Evolutionary conservation across 1,140 invertebrate species (phyloP).

Genomic region (Planococcus citri): DNA sequence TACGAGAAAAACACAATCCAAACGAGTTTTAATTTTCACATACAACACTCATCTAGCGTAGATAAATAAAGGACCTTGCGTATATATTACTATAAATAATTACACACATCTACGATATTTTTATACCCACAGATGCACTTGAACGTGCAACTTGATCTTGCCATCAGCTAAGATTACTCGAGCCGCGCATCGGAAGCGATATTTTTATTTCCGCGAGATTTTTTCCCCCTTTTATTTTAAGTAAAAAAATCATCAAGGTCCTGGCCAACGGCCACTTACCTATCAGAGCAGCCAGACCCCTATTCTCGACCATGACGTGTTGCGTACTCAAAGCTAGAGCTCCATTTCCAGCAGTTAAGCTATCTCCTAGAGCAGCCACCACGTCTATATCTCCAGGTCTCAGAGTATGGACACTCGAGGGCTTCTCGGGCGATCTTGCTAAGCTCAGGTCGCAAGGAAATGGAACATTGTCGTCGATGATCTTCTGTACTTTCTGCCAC

Average conservation of each 20-base stretch:
- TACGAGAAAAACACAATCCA: constrained; percentile 25
- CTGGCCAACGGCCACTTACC: constrained; percentile 34
- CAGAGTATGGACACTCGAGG: constrained; percentile 45
- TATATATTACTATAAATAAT: no score
- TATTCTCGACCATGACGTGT: constrained; percentile 58
- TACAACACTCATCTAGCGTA: not conserved
- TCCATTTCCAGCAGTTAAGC: constrained; percentile 60
- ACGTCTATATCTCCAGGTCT: constrained; percentile 64
- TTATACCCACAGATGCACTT: no score
- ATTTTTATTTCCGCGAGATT: no score
- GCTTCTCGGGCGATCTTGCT: constrained; percentile 29
- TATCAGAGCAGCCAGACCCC: constrained; percentile 63
- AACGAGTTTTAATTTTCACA: not conserved
- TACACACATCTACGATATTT: no score
- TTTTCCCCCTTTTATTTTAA: no score
- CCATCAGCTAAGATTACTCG: no score
- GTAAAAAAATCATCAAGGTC: no score
- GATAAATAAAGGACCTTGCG: no score
- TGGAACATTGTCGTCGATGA: not conserved
- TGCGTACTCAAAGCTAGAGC: constrained; percentile 55
- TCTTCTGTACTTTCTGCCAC: not conserved
- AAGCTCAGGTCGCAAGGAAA: constrained; percentile 28
- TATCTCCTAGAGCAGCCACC: constrained; percentile 65
- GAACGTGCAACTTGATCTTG: no score
- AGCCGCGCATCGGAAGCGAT: no score